Conservation (phyloP, 2,888 invertebrate genomes). For the Podotricha telesiphe region DNA sequence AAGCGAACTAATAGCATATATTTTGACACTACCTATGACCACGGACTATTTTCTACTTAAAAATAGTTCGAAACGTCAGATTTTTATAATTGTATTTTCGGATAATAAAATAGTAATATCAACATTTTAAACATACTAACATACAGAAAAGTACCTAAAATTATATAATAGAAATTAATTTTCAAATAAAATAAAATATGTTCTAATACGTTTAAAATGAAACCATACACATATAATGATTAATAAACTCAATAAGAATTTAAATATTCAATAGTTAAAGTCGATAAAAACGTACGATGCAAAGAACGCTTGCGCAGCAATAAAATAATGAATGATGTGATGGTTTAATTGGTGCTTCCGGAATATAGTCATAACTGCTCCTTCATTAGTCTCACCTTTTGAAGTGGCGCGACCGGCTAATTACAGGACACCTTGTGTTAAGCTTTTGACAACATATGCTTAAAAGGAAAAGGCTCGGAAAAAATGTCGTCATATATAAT, state of each 20-base stretch:
- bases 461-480: constrained; percentile 23
- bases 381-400: constrained; percentile 60
- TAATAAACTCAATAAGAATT: constrained; percentile 18
- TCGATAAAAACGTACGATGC: constrained; percentile 22
- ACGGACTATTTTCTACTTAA: too few relatives aligned
- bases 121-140: too few relatives aligned
- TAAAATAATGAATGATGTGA: constrained; percentile 76
- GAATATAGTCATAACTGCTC: constrained; percentile 56
- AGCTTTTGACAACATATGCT: constrained; percentile 48
- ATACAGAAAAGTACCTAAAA: too few relatives aligned
- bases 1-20: too few relatives aligned
- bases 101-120: too few relatives aligned
- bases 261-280: constrained; percentile 23
- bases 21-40: too few relatives aligned
- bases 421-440: constrained; percentile 61
- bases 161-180: too few relatives aligned
- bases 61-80: too few relatives aligned
- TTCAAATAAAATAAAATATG: too few relatives aligned
- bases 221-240: constrained; percentile 11
- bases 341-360: constrained; percentile 73
- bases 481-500: constrained; percentile 26
- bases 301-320: constrained; percentile 49
- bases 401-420: constrained; percentile 63
- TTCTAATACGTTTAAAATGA: constrained; percentile 1
- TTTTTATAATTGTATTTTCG: too few relatives aligned